Evolutionary conservation across 2,797 vertebrate genomes (phyloP).

Genomic region (Trichosurus vulpecula): DNA sequence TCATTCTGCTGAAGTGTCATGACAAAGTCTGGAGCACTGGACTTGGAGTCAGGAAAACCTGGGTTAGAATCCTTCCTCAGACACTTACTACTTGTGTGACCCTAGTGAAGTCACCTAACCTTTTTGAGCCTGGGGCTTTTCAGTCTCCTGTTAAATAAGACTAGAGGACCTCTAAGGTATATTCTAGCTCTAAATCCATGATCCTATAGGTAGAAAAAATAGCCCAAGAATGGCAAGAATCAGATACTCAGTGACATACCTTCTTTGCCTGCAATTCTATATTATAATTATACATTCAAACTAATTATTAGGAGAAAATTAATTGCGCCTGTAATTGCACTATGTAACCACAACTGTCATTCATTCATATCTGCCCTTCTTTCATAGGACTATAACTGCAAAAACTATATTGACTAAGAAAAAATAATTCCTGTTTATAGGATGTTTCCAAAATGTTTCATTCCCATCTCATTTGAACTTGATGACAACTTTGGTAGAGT

Average conservation of each 20-base stretch:
- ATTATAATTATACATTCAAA: background rate
- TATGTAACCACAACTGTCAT: slow-evolving; percentile 35
- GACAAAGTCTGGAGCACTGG: background rate
- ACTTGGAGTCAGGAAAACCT: background rate
- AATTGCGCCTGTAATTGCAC: slow-evolving; percentile 27
- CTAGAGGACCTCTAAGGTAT: background rate
- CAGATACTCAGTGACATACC: background rate
- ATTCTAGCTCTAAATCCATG: background rate
- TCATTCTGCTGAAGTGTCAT: background rate
- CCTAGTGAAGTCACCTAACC: background rate
- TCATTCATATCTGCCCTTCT: background rate
- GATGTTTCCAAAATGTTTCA: background rate
- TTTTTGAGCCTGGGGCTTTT: background rate
- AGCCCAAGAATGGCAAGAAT: background rate
- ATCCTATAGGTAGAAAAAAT: background rate
- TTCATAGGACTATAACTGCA: slow-evolving; percentile 21
- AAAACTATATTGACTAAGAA: background rate
- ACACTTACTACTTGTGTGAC: background rate
- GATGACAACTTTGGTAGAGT: background rate
- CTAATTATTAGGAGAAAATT: slow-evolving; percentile 67
- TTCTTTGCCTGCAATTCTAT: background rate
- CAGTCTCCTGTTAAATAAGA: background rate
- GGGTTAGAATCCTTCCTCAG: background rate
- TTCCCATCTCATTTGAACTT: background rate
- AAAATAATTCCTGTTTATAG: background rate